These are phyloP conservation scores for Drosophila bifasciata DNA, from an alignment of 1,140 invertebrate genomes.

Conservation along the genomic window DNA sequence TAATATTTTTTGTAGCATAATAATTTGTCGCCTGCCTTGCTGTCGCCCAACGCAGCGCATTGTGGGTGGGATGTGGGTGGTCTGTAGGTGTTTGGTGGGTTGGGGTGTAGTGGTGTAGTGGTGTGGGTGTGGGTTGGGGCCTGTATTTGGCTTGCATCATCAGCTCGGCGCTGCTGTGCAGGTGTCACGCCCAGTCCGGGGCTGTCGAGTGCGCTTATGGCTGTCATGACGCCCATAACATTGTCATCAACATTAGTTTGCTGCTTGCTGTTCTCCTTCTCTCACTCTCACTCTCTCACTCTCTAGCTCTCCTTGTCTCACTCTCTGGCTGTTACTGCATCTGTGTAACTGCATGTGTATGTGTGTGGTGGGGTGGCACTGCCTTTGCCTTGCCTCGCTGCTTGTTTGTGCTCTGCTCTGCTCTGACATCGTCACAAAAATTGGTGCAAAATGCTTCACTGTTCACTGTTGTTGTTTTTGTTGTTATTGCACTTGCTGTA, in stretches of 20 bases:
- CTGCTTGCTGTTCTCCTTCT: slow-evolving; percentile 10
- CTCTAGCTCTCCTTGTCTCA: not conserved
- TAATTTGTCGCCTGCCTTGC: slow-evolving; percentile 44
- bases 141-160: slow-evolving; percentile 34
- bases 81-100: not conserved
- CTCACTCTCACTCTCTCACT: not conserved
- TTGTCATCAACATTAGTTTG: slow-evolving; percentile 82
- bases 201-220: slow-evolving; percentile 80
- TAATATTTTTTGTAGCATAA: slow-evolving; percentile 50
- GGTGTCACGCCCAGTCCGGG: slow-evolving; percentile 59
- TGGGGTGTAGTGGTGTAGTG: not conserved
- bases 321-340: not conserved
- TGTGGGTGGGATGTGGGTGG: not conserved
- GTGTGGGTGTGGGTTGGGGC: slow-evolving; percentile 3
- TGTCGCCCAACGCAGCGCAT: slow-evolving; percentile 11
- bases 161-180: slow-evolving; percentile 53
- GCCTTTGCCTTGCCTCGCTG: slow-evolving; percentile 25
- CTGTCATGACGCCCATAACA: slow-evolving; percentile 82
- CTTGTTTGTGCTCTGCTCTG: slow-evolving; percentile 33
- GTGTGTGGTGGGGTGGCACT: slow-evolving; percentile 36
- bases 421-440: slow-evolving; percentile 76
- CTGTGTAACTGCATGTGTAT: not conserved
- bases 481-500: too few relatives aligned
- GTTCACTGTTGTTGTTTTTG: too few relatives aligned
- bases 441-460: slow-evolving; percentile 78